Conservation (phyloP, 92 coral and sea anemone genomes). For the Muricea muricata region DNA sequence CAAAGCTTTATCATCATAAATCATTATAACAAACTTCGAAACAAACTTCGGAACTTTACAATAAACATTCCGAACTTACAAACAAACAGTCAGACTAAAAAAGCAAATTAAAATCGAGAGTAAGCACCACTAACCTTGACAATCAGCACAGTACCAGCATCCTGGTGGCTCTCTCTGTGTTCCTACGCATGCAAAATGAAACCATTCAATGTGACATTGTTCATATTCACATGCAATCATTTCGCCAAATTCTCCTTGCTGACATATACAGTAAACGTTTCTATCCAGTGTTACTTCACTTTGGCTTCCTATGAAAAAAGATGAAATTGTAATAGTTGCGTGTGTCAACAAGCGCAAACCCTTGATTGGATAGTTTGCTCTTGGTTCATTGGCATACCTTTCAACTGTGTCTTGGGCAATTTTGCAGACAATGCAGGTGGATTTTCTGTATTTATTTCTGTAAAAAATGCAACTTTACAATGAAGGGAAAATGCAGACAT, state of each 20-base stretch:
- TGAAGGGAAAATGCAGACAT: too few relatives aligned
- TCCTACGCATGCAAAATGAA: constrained; percentile 33
- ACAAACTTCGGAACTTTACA: too few relatives aligned
- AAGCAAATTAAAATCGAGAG: neutral
- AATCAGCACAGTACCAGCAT: constrained; percentile 3
- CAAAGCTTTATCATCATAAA: too few relatives aligned
- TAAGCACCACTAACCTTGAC: constrained; percentile 29
- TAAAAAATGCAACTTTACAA: neutral
- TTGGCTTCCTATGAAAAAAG: constrained; percentile 27
- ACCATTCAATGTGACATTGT: neutral
- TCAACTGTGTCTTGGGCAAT: constrained; percentile 15
- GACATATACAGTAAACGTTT: neutral
- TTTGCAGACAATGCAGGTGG: neutral
- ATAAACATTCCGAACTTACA: too few relatives aligned
- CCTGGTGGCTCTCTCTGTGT: constrained; percentile 18
- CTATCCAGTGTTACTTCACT: constrained; percentile 4
- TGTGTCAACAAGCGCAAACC: too few relatives aligned
- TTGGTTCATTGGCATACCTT: too few relatives aligned
- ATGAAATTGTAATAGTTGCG: constrained; percentile 3
- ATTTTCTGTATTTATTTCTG: constrained; percentile 7
- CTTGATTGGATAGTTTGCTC: neutral
- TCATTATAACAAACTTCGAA: too few relatives aligned
- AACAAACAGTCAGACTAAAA: too few relatives aligned
- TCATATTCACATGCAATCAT: constrained; percentile 32
- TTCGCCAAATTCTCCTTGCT: neutral